A percentile compares a stretch with the other conserved stretches of the same genome.
Conservation (phyloP, 2,888 invertebrate species). For the Xestia sexstrigata region DNA sequence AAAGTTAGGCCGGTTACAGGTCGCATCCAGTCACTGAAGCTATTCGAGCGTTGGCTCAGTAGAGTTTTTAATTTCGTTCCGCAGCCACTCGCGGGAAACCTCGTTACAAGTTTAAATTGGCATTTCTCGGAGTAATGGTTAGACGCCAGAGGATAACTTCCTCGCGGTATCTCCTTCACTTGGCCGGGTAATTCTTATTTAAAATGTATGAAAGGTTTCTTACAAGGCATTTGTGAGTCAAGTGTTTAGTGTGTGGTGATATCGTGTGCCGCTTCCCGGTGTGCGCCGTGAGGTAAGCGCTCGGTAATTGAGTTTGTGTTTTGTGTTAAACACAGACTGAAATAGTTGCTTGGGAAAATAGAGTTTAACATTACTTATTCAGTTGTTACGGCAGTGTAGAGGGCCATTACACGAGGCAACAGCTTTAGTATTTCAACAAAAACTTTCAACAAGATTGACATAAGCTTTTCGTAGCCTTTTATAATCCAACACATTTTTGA, state of each 20-base stretch:
- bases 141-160: constrained; percentile 85
- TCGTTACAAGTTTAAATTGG: constrained; percentile 91
- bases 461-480: background rate
- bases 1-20: constrained; percentile 87
- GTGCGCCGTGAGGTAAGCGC: background rate
- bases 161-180: constrained; percentile 82
- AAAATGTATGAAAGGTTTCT: constrained; percentile 83
- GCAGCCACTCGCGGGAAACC: constrained; percentile 88
- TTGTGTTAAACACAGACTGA: background rate
- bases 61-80: constrained; percentile 89
- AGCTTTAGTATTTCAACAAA: background rate
- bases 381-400: background rate
- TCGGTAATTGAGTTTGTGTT: constrained; percentile 15
- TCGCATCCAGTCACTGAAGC: constrained; percentile 79
- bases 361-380: background rate
- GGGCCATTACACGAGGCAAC: background rate
- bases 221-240: constrained; percentile 67
- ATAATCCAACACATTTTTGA: background rate
- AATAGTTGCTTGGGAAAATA: constrained; percentile 1
- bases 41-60: constrained; percentile 80
- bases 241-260: constrained; percentile 65
- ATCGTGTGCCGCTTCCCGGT: constrained; percentile 34
- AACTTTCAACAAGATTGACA: background rate
- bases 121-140: constrained; percentile 89
- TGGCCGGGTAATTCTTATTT: constrained; percentile 85